Evolutionary conservation across 2,888 invertebrate genomes (phyloP), one percentile per base, ranked within the genome.

Genomic region (Heteromyza rotundicornis): DNA sequence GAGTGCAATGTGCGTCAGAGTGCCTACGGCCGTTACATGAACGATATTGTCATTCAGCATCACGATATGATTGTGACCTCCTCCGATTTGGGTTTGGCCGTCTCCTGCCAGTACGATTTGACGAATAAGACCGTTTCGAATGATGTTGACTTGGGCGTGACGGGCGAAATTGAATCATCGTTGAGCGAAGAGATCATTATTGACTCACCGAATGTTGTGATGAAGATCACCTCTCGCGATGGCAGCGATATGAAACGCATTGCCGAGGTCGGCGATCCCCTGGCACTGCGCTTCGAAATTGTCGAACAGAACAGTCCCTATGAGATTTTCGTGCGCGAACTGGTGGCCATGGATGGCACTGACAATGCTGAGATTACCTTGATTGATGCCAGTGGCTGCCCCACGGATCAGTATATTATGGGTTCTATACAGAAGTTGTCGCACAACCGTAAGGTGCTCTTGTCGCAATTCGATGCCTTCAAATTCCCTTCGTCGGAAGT

Each of bases 401-500:
- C 96, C 35, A 95, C 95, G 52, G 95, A 96, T 82, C 92, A 94
- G 80, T 92, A 93, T 83, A 95, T 96, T 82, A 94, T 96, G 95
- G 95, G 95, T 93, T 93, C 94, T 52, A 87, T 96, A 67, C 92
- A 92, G 85, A 94, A 94, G 84, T 90, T 93, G 52, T 87, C 89
- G 52, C 87, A 89, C 74, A 89, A 90, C 70, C 92, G 91, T 84
- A 94, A 94, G 88, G 89, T 92, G 76, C 86, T 96, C 69, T 85
- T 95, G 64, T 95, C 95, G 14, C 92, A 94, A 84, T 96, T 96
- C 85, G 96, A 96, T 83, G 96, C 96, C 40, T 96, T 96, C 88
- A 96, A 96, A 84, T 96, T 96, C 86, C 96, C 96, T 49, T 95
- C 95, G 49, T 95, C 95, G 14, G 95, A 96, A 83, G 92, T 95